Conservation (phyloP, 2,113 vertebrate genomes). For the Aptenodytes patagonicus region DNA sequence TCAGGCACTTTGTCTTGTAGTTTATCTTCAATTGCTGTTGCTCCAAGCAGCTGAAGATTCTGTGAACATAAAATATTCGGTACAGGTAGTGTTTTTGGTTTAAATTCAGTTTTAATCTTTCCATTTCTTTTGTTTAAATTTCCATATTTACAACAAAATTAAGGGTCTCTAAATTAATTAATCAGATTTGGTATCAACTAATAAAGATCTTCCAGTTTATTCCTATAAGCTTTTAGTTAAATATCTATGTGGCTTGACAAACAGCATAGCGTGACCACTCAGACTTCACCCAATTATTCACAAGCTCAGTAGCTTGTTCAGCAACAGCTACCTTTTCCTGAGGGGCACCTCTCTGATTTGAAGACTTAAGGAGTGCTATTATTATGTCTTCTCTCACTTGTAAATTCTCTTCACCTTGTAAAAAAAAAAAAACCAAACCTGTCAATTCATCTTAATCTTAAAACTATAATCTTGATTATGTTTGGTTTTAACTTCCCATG, state of each 20-base stretch:
- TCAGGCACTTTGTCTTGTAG: constrained; percentile 97
- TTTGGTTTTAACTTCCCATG: neutral
- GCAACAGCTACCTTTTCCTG: neutral
- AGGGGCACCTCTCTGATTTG: neutral
- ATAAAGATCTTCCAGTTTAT: neutral
- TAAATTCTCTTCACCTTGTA: neutral
- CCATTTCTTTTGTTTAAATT: neutral
- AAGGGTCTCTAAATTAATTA: neutral
- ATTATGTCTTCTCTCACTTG: neutral
- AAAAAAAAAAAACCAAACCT: neutral
- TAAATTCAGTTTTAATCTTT: neutral
- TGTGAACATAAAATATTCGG: constrained; percentile 42
- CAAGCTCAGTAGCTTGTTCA: neutral
- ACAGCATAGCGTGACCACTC: neutral
- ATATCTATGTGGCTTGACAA: neutral
- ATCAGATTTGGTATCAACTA: neutral
- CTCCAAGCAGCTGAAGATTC: constrained; percentile 96
- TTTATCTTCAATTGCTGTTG: constrained; percentile 97
- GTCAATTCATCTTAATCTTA: neutral
- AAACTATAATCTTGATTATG: neutral
- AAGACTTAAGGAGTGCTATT: neutral
- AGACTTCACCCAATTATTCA: neutral
- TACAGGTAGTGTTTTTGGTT: fast-evolving
- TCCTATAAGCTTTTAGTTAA: neutral
- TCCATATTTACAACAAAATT: neutral